phyloP scores from a whole-genome alignment of 2,113 vertebrate species.

The Numida meleagris region DNA sequence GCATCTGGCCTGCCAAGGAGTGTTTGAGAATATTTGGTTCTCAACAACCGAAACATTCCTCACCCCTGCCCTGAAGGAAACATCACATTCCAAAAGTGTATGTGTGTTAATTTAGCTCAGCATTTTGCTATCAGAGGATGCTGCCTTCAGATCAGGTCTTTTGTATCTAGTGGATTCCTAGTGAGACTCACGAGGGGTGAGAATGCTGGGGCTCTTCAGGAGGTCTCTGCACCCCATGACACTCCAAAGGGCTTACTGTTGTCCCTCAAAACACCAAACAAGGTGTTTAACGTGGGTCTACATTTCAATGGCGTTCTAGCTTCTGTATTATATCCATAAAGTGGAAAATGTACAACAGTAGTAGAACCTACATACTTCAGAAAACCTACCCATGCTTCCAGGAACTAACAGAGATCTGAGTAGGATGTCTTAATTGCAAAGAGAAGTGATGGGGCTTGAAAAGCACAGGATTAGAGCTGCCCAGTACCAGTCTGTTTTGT shows the following conservation, averaged over 20 bases:
- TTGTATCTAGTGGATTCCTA: background rate
- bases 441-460: background rate
- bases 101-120: background rate
- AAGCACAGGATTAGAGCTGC: background rate
- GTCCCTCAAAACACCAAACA: fast-evolving
- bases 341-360: background rate
- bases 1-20: background rate
- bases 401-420: background rate
- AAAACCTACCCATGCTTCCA: background rate
- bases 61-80: background rate
- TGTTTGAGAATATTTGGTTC: background rate
- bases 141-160: background rate
- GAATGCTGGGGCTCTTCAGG: background rate
- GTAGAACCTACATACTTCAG: background rate
- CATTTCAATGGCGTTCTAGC: background rate
- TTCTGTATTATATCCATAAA: background rate
- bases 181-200: background rate
- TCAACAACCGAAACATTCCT: background rate
- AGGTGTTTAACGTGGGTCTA: background rate
- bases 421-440: background rate
- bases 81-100: background rate
- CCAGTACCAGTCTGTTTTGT: background rate
- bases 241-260: background rate
- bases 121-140: background rate
- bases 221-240: background rate